Percentiles rank a stretch among this genome's conserved stretches.
Evolutionary conservation across 2,113 vertebrate species (phyloP).

Genomic region (Capreolus pygargus): DNA sequence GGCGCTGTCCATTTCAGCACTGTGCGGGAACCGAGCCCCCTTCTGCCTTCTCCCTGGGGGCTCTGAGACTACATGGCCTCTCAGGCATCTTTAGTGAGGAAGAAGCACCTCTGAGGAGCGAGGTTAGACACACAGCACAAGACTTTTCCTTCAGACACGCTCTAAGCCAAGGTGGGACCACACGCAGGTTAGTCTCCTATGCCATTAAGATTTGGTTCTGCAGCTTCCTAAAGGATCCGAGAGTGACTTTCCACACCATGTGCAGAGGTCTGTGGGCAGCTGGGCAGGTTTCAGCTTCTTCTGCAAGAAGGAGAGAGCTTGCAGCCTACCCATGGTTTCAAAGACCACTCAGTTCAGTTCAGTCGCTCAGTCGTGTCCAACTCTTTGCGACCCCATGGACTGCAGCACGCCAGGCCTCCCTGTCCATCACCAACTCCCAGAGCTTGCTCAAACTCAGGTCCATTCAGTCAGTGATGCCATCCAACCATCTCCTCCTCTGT

Average conservation of each 20-base stretch:
- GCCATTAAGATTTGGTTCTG: fast-evolving
- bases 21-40: fast-evolving
- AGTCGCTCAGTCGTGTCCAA: fast-evolving
- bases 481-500: neutral
- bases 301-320: neutral
- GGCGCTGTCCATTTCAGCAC: neutral
- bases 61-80: neutral
- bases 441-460: neutral
- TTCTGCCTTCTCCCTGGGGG: neutral
- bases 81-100: neutral
- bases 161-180: neutral
- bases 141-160: neutral
- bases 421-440: neutral
- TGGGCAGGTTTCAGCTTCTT: neutral
- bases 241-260: neutral
- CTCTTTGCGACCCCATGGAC: neutral
- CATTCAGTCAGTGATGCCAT: neutral
- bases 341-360: neutral
- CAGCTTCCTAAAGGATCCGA: fast-evolving
- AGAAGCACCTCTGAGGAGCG: neutral
- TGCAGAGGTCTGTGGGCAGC: neutral
- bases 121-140: neutral
- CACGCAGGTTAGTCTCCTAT: neutral
- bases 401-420: neutral
- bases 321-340: neutral